These are phyloP conservation scores for Sterna hirundo DNA, from an alignment of 2,113 vertebrate genomes.

Conservation along the genomic window DNA sequence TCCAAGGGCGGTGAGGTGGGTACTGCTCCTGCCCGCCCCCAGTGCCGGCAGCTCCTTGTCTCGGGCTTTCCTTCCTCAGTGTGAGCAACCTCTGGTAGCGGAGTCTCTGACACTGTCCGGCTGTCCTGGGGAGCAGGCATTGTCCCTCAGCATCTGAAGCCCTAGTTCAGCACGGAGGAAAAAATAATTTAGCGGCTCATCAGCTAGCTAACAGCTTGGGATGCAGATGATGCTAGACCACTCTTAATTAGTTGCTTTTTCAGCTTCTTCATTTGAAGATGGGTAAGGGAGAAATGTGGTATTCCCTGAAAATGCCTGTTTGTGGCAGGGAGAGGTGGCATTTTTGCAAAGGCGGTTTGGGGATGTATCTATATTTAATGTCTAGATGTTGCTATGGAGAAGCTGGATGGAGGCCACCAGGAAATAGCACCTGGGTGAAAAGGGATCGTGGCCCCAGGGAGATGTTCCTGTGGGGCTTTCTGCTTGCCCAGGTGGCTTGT, in stretches of 20 bases:
- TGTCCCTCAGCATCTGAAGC: background rate
- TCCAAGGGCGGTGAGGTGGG: background rate
- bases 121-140: background rate
- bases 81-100: background rate
- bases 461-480: background rate
- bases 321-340: background rate
- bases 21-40: background rate
- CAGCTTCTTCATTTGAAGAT: background rate
- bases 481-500: background rate
- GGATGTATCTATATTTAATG: background rate
- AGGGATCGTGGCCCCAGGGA: rapidly evolving
- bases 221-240: background rate
- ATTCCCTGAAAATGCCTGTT: background rate
- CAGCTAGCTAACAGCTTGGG: background rate
- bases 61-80: background rate
- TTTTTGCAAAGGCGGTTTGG: background rate
- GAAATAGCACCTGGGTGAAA: background rate
- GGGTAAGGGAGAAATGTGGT: background rate
- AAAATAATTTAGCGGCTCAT: background rate
- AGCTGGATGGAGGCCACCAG: conserved; percentile 10
- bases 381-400: conserved; percentile 30
- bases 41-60: background rate
- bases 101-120: background rate
- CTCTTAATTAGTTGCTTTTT: background rate
- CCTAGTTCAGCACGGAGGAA: background rate